These are phyloP conservation scores for Heliconius eleuchia DNA, from an alignment of 1,140 invertebrate species.

Conservation along the genomic window DNA sequence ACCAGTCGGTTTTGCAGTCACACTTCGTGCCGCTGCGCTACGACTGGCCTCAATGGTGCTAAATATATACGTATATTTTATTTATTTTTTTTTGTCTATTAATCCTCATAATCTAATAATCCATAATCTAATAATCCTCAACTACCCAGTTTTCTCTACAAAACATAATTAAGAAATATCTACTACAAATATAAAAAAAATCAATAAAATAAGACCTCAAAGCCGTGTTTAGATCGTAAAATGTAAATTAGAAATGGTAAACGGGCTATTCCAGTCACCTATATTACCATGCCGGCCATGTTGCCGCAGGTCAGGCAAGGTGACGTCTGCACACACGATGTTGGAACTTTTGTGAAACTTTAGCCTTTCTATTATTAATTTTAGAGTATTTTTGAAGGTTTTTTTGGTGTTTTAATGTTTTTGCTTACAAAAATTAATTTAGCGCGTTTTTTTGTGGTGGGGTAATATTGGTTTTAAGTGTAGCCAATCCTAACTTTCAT, in stretches of 20 bases:
- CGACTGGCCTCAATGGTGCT: no score
- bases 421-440: background rate
- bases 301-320: slow-evolving; percentile 46
- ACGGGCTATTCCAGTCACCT: slow-evolving; percentile 29
- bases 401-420: background rate
- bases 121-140: no score
- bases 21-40: no score
- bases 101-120: no score
- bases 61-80: no score
- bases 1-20: no score
- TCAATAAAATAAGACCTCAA: background rate
- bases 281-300: slow-evolving; percentile 21
- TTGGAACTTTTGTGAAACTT: slow-evolving; percentile 2
- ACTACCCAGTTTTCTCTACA: background rate
- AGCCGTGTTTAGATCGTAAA: slow-evolving; percentile 9
- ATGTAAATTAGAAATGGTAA: slow-evolving; percentile 34
- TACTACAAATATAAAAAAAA: background rate
- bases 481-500: no score
- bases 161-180: background rate
- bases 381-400: background rate
- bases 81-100: no score
- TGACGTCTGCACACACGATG: slow-evolving; percentile 20
- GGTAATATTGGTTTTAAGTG: no score
- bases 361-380: background rate
- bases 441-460: no score